Conservation (phyloP, 2,888 invertebrate species). For the Uloborus plumipes region DNA sequence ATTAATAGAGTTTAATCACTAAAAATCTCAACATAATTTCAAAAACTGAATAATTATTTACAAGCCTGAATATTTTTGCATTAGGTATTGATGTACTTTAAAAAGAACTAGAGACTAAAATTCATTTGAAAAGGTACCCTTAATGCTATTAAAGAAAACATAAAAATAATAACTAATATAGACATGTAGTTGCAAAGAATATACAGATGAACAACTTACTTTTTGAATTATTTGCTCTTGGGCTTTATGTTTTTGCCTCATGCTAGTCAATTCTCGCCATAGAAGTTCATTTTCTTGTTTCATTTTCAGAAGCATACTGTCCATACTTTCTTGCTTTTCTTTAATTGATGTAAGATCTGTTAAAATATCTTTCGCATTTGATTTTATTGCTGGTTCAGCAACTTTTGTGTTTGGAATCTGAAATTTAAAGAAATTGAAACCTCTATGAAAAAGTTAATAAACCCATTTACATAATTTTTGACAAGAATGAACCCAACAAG, state of each 20-base stretch:
- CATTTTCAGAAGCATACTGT: slow-evolving; percentile 82
- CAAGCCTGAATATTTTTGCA: no score
- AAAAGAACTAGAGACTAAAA: no score
- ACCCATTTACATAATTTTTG: no score
- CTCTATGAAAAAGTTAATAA: not conserved
- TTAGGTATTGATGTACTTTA: no score
- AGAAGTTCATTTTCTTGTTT: slow-evolving; percentile 95
- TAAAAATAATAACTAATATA: no score
- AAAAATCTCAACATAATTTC: no score
- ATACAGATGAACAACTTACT: slow-evolving; percentile 13
- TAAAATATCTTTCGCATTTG: slow-evolving; percentile 74
- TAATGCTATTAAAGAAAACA: no score
- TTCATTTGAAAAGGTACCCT: no score
- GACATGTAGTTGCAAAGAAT: no score
- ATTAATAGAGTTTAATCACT: no score
- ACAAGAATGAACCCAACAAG: no score
- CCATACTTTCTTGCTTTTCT: slow-evolving; percentile 86
- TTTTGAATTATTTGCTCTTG: slow-evolving; percentile 97
- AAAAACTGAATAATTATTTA: no score
- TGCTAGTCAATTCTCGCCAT: slow-evolving; percentile 91
- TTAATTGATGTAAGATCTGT: slow-evolving; percentile 89
- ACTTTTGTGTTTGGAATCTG: slow-evolving; percentile 51
- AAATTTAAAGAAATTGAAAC: not conserved
- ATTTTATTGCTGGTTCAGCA: slow-evolving; percentile 24
- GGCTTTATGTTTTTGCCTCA: slow-evolving; percentile 91